Percentiles rank a stretch among this genome's conserved stretches.
Evolutionary conservation across 2,888 invertebrate genomes (phyloP).

Genomic region (Noctua janthina): DNA sequence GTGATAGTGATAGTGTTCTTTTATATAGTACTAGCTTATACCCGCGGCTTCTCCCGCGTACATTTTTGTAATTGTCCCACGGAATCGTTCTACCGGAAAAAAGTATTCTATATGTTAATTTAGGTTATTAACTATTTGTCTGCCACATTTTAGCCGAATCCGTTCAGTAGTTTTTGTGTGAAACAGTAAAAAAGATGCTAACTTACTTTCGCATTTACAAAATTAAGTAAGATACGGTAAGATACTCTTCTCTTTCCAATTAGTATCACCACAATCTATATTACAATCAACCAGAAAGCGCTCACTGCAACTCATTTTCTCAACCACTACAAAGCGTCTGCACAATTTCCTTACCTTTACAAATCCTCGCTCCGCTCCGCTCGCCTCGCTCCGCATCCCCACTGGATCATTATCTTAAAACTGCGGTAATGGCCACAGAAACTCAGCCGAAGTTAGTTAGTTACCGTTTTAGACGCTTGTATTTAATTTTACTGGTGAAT

Average conservation of each 20-base stretch:
- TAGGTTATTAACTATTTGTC: neutral
- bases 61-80: neutral
- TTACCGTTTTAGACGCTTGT: constrained; percentile 62
- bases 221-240: neutral
- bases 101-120: neutral
- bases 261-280: neutral
- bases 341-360: constrained; percentile 10
- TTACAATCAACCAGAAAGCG: neutral
- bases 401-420: constrained; percentile 55
- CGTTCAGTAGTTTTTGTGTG: neutral
- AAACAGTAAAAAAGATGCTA: neutral
- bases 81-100: neutral
- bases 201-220: neutral
- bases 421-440: constrained; percentile 63
- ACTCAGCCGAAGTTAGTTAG: constrained; percentile 64
- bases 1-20: neutral
- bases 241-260: neutral
- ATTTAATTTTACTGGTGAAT: constrained; percentile 65
- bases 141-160: neutral
- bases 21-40: neutral
- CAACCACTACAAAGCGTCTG: constrained; percentile 1
- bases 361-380: constrained; percentile 18
- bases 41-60: neutral
- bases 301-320: neutral
- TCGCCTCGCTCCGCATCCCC: constrained; percentile 9